These are phyloP conservation scores for Hybos culiciformis DNA, from an alignment of 2,888 invertebrate species.

Conservation along the genomic window DNA sequence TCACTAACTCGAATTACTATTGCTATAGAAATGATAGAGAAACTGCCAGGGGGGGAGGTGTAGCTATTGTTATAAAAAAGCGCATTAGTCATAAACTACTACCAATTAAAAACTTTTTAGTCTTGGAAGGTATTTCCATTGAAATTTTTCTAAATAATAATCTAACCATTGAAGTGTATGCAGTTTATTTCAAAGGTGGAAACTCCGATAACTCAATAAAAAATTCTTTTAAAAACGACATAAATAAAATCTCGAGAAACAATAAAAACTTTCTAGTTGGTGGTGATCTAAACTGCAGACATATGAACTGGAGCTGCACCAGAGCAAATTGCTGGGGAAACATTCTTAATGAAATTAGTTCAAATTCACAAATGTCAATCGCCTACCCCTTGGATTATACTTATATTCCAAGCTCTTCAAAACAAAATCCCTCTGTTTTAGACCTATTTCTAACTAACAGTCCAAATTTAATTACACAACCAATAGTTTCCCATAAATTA, in stretches of 20 bases:
- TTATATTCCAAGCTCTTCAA: background rate
- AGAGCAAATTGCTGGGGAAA: too few species aligned
- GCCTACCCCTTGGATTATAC: too few species aligned
- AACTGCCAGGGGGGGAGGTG: background rate
- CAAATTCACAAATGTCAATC: too few species aligned
- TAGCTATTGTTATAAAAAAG: background rate
- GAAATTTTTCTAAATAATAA: background rate
- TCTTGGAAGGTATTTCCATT: background rate
- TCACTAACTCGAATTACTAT: background rate
- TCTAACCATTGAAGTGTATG: background rate
- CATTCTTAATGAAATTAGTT: too few species aligned
- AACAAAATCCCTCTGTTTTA: background rate
- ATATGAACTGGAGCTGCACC: too few species aligned
- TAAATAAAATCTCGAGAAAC: background rate
- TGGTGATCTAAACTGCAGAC: background rate
- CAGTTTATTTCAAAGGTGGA: too few species aligned
- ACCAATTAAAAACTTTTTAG: background rate
- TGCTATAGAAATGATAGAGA: background rate
- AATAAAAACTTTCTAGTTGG: background rate
- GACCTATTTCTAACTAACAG: background rate
- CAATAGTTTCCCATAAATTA: background rate
- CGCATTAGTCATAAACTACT: background rate
- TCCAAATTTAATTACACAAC: background rate
- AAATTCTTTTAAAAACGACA: background rate
- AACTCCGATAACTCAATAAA: background rate